Base-by-base conservation (phyloP, 2,797 vertebrate genomes). In the Mormyrus hasselquistii region DNA sequence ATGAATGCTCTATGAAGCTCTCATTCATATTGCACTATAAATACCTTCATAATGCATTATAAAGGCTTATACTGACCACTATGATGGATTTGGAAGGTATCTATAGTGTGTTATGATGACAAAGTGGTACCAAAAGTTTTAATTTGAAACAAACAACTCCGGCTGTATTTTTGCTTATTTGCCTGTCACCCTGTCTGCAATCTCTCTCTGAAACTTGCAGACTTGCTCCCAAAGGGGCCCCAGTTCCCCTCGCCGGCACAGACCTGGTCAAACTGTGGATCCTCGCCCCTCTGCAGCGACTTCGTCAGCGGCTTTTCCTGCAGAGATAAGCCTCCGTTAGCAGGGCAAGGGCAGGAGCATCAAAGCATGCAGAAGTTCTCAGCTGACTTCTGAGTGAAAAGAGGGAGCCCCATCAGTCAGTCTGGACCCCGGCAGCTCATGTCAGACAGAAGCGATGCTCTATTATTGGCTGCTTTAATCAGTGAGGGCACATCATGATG, bases 201-300 rank as follows among this genome's bases (percentile, higher is more conserved):
- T 73, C 44, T 25, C 22, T 14, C 2, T 25, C 82, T 50, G 82
- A 22, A 25, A 84, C 41, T 22, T 84, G 79, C 22, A 22, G 41
- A 25, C 16, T 50, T 7, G 3, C 19, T 83, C 79, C 47, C 8
- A 19, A 9, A 41, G 2, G 38, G 29, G 6, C 38, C 34, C 34
- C 73, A 8, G n/a, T 0, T 44, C 34, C 41, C 73, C 34, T 38
- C 69, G 69, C 12, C 16, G 38, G 62, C 62, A 95, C 97, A 95
- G 95, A 99, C 98, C 95, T 99, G 98, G 94, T 99, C 98, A 96
- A 99, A 99, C 90, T 98, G 98, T 87, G 97, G 96, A 95, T 99
- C 98, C 94, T 99, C 98, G 93, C 98, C 98, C 94, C 97, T 96
- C 93, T 99, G 98, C 9, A 99, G 95, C 86, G 98, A 99, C 94